These are phyloP conservation scores for Malacosoma neustria DNA, from an alignment of 2,888 invertebrate genomes.

Conservation along the genomic window DNA sequence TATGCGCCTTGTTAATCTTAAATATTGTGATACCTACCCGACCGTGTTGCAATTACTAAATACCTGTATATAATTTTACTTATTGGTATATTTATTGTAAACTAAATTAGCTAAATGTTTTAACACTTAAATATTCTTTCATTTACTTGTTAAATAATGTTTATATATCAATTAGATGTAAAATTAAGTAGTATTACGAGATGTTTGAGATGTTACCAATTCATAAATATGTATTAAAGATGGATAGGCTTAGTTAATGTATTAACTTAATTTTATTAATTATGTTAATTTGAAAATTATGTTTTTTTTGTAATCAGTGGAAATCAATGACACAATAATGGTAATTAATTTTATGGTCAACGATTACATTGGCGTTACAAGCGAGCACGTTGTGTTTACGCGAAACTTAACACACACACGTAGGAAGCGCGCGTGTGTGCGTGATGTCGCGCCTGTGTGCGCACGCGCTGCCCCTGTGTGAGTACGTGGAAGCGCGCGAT, in stretches of 20 bases:
- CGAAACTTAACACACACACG: slow-evolving; percentile 59
- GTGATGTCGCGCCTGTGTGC: slow-evolving; percentile 40
- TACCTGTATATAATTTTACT: slow-evolving; percentile 19
- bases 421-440: slow-evolving; percentile 42
- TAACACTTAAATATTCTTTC: too few species aligned
- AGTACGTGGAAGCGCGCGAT: slow-evolving; percentile 73
- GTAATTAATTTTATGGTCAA: slow-evolving; percentile 41
- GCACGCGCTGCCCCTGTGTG: slow-evolving; percentile 55
- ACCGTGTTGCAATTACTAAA: slow-evolving; percentile 36
- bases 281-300: neutral
- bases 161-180: too few species aligned
- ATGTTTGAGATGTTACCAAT: too few species aligned
- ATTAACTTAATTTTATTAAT: too few species aligned
- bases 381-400: slow-evolving; percentile 55
- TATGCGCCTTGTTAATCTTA: slow-evolving; percentile 58
- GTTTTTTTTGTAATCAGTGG: slow-evolving; percentile 1
- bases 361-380: slow-evolving; percentile 52
- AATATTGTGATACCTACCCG: slow-evolving; percentile 39
- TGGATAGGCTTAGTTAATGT: too few species aligned
- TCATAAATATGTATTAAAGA: too few species aligned
- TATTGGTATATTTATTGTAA: slow-evolving; percentile 5
- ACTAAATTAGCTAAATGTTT: slow-evolving; percentile 1
- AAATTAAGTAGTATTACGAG: too few species aligned
- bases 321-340: slow-evolving; percentile 29
- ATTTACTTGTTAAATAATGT: too few species aligned